Percentiles rank a stretch among this genome's conserved stretches.
Conservation (phyloP, 92 coral and sea anemone species). For the Pocillopora meandrina region DNA sequence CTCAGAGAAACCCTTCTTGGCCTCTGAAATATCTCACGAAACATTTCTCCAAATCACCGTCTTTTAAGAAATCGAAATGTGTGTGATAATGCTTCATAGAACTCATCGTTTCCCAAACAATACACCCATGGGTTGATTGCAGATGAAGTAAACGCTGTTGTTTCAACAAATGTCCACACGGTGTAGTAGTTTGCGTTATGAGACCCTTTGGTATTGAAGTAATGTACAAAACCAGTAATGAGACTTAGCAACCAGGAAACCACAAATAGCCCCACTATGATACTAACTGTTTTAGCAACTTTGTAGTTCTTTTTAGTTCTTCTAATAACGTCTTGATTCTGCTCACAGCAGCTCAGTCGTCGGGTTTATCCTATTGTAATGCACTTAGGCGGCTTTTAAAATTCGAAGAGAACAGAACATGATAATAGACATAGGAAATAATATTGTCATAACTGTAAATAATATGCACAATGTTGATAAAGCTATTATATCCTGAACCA, state of each 20-base stretch:
- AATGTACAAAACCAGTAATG: not conserved
- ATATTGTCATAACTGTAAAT: not conserved
- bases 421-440: not conserved
- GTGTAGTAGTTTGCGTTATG: not conserved
- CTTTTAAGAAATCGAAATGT: too few species aligned
- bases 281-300: conserved; percentile 1
- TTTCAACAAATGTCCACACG: not conserved
- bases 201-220: not conserved
- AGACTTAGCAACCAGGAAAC: conserved; percentile 18
- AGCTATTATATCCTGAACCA: not conserved
- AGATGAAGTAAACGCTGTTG: not conserved
- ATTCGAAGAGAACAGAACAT: not conserved
- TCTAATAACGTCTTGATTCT: not conserved
- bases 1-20: too few species aligned
- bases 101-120: too few species aligned
- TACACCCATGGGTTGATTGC: too few species aligned
- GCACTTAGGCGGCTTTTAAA: not conserved
- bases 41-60: not conserved
- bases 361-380: not conserved
- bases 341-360: not conserved
- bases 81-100: too few species aligned
- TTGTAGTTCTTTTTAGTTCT: conserved; percentile 2
- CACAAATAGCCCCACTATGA: conserved; percentile 11
- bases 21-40: too few species aligned
- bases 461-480: not conserved